Evolutionary conservation across 92 coral and sea anemone species (phyloP).

Genomic region (Scolanthus callimorphus): DNA sequence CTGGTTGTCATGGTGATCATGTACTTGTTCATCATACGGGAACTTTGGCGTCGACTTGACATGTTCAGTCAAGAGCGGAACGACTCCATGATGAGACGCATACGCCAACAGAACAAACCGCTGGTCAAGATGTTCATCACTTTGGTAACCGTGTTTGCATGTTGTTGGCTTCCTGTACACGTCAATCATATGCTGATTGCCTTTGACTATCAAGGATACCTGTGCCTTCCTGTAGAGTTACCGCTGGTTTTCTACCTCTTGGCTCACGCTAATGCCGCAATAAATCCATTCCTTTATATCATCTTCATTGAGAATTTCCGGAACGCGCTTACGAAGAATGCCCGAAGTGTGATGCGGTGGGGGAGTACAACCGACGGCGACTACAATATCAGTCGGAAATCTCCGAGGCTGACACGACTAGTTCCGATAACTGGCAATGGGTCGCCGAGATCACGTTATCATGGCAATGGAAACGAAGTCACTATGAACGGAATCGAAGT

Average conservation of each 20-base stretch:
- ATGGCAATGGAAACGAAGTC: too few relatives aligned
- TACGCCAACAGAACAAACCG: slow-evolving; percentile 48
- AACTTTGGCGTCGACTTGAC: slow-evolving; percentile 37
- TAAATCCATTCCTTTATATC: slow-evolving; percentile 59
- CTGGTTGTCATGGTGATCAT: slow-evolving; percentile 36
- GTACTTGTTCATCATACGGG: slow-evolving; percentile 40
- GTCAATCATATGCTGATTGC: slow-evolving; percentile 37
- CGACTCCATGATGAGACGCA: slow-evolving; percentile 33
- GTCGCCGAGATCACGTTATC: too few relatives aligned
- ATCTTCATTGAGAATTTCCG: slow-evolving; percentile 58
- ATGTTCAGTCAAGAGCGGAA: slow-evolving; percentile 28
- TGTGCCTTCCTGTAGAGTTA: slow-evolving; percentile 27
- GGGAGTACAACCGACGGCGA: too few relatives aligned
- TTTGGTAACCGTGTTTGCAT: slow-evolving; percentile 51
- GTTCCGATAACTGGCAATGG: too few relatives aligned
- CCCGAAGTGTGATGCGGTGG: too few relatives aligned
- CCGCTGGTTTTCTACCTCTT: slow-evolving; percentile 22
- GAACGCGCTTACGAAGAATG: slow-evolving; percentile 46
- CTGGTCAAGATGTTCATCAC: slow-evolving; percentile 62
- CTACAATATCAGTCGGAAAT: too few relatives aligned
- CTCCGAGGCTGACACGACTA: too few relatives aligned
- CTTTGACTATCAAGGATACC: slow-evolving; percentile 16
- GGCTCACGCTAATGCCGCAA: slow-evolving; percentile 54
- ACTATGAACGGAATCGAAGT: too few relatives aligned
- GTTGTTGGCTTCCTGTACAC: slow-evolving; percentile 59